These are phyloP conservation scores for Drosophila auraria DNA, from an alignment of 1,140 invertebrate species.

Conservation along the genomic window DNA sequence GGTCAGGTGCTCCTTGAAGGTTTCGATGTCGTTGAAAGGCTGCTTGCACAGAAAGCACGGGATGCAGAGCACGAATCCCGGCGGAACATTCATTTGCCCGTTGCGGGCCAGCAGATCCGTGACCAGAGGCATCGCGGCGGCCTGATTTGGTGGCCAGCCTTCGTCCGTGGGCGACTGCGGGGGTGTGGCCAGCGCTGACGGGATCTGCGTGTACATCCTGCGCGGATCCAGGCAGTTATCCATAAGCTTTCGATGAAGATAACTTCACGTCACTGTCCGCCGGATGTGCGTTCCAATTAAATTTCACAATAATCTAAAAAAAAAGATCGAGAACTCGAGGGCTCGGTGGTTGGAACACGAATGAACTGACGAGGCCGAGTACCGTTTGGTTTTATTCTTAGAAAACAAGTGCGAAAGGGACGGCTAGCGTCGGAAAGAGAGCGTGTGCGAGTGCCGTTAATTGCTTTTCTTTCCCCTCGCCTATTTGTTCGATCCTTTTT, in stretches of 20 bases:
- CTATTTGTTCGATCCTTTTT: not conserved
- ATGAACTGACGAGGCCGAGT: not conserved
- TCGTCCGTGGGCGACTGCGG: conserved; percentile 38
- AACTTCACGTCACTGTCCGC: conserved; percentile 12
- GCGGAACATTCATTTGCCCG: not conserved
- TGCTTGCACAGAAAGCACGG: conserved; percentile 61
- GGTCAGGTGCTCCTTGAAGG: conserved; percentile 41
- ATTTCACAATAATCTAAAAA: no score
- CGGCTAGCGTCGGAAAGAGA: not conserved
- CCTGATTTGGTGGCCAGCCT: not conserved
- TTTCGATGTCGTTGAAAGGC: conserved; percentile 39
- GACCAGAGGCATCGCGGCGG: conserved; percentile 20
- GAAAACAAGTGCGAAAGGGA: not conserved
- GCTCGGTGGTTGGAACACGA: not conserved
- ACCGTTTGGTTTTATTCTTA: not conserved
- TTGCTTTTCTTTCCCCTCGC: not conserved
- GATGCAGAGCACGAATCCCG: conserved; percentile 31
- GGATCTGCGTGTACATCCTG: not conserved
- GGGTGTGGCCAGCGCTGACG: conserved; percentile 30
- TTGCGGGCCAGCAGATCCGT: conserved; percentile 14
- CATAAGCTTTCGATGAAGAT: not conserved
- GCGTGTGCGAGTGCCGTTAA: not conserved
- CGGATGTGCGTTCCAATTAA: no score
- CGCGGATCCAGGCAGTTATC: not conserved
- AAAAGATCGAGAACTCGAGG: no score